Conservation (phyloP, 2,888 invertebrate species). For the Microctonus hyperodae region DNA sequence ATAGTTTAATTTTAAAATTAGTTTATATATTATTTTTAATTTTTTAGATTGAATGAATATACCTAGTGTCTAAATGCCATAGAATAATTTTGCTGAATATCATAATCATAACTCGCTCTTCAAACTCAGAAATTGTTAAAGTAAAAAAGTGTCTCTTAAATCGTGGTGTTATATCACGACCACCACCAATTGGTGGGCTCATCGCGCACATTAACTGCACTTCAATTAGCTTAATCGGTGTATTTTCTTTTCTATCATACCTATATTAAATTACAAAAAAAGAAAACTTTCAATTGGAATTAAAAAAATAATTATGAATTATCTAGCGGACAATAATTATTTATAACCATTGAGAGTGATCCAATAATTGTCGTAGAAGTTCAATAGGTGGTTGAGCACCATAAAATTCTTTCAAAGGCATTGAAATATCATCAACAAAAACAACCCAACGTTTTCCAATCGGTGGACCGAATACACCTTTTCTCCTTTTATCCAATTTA, state of each 20-base stretch:
- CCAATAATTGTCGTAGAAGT: constrained; percentile 87
- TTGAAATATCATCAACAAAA: constrained; percentile 96
- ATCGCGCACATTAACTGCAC: constrained; percentile 82
- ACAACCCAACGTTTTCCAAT: constrained; percentile 88
- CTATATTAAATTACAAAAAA: constrained; percentile 33
- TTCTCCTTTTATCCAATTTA: constrained; percentile 89
- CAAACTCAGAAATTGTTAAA: constrained; percentile 87
- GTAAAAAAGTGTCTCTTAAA: constrained; percentile 88
- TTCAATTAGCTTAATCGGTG: constrained; percentile 82
- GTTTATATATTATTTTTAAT: not conserved
- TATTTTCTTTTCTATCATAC: constrained; percentile 82
- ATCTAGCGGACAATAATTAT: not conserved
- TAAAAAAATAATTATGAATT: no score
- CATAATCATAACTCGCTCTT: constrained; percentile 80
- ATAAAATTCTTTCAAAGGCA: constrained; percentile 89
- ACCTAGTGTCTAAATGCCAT: constrained; percentile 96
- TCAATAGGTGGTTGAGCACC: constrained; percentile 97
- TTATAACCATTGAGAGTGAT: constrained; percentile 81
- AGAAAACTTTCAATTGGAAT: no score
- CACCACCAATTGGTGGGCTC: constrained; percentile 80
- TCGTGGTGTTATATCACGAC: constrained; percentile 83
- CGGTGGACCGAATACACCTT: constrained; percentile 93
- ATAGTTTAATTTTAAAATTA: not conserved
- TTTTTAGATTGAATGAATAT: constrained; percentile 2
- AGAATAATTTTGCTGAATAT: constrained; percentile 91